A percentile compares a stretch with the other conserved stretches of the same genome.
These are phyloP conservation scores for Oryzias sinensis DNA, from an alignment of 2,797 vertebrate genomes.

Conservation along the genomic window DNA sequence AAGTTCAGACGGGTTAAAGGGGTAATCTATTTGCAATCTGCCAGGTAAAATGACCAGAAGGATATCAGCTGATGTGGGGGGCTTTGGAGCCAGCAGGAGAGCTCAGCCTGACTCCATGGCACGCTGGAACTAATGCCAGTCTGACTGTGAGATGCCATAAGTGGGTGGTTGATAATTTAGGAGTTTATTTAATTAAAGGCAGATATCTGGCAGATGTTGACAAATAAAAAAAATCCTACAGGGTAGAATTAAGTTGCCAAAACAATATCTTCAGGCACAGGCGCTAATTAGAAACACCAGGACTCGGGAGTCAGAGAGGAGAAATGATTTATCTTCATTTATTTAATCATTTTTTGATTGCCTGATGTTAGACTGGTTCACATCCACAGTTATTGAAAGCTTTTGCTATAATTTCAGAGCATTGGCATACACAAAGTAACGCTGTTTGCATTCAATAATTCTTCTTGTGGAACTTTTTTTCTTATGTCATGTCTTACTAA, in stretches of 20 bases:
- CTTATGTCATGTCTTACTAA: slow-evolving; percentile 25
- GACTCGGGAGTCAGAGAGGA: slow-evolving; percentile 40
- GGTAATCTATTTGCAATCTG: background rate
- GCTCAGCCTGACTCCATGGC: slow-evolving; percentile 9
- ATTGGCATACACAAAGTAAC: background rate
- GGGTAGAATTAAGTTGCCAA: slow-evolving; percentile 38
- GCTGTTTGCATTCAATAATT: slow-evolving; percentile 8
- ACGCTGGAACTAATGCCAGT: slow-evolving; percentile 31
- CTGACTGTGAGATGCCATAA: slow-evolving; percentile 41
- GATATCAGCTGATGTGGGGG: background rate
- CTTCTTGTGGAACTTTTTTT: background rate
- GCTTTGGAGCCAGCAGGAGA: slow-evolving; percentile 14
- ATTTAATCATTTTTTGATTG: too few relatives aligned
- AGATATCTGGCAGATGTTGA: slow-evolving; percentile 58
- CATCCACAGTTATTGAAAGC: too few relatives aligned
- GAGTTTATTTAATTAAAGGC: slow-evolving; percentile 54
- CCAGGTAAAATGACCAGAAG: too few relatives aligned
- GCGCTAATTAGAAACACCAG: slow-evolving; percentile 61
- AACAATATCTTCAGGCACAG: slow-evolving; percentile 47
- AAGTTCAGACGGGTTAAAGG: slow-evolving; percentile 4
- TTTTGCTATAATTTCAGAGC: too few relatives aligned
- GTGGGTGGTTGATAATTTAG: slow-evolving; percentile 55
- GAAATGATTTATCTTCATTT: slow-evolving; percentile 31
- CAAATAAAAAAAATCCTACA: slow-evolving; percentile 51
- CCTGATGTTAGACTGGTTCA: background rate